A percentile compares a stretch with the other conserved stretches of the same genome.
Conservation (phyloP, 2,797 vertebrate genomes). For the Myiotriccus ornatus region DNA sequence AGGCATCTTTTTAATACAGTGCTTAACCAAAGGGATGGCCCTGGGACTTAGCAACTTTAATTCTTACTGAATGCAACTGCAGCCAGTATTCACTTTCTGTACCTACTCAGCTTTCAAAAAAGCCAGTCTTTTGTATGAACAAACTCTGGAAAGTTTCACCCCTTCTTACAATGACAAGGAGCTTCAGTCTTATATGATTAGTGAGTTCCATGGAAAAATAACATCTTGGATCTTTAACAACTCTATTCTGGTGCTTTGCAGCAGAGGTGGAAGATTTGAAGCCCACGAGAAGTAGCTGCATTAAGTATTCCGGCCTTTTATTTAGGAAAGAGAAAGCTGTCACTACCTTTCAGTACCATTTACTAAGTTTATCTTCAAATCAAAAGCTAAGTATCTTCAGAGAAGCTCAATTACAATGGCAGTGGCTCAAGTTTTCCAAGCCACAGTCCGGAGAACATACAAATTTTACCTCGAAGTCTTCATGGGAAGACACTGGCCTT, state of each 20-base stretch:
- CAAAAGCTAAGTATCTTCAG: not conserved
- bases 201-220: not conserved
- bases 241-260: not conserved
- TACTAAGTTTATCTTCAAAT: not conserved
- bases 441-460: not conserved
- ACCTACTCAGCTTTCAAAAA: not conserved
- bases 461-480: not conserved
- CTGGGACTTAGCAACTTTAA: not conserved
- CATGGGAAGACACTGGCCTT: not conserved
- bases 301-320: not conserved
- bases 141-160: not conserved
- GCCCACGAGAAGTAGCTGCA: not conserved
- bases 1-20: not conserved
- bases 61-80: not conserved
- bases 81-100: not conserved
- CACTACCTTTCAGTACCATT: not conserved
- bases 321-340: not conserved
- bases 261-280: not conserved
- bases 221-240: not conserved
- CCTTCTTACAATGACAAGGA: not conserved
- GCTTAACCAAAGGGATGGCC: not conserved
- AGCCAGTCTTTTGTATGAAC: not conserved
- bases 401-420: not conserved
- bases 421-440: not conserved
- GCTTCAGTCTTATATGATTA: not conserved